Percentiles rank a stretch among this genome's conserved stretches.
Conservation (phyloP, 2,797 vertebrate genomes). For the Chrysocyon brachyurus region DNA sequence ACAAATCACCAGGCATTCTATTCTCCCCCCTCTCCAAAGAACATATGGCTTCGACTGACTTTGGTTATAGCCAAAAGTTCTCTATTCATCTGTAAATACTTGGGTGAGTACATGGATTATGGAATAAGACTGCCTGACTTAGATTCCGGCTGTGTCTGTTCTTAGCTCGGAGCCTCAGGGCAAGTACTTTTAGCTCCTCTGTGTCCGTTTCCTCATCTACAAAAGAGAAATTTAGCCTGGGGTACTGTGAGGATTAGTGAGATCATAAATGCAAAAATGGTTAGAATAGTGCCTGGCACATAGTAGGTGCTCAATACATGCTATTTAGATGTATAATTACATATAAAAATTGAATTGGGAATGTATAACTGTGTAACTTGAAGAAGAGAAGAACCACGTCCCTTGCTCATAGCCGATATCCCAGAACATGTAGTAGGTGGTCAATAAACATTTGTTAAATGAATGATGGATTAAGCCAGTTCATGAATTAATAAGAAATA, state of each 20-base stretch:
- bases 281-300: neutral
- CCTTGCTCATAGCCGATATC: neutral
- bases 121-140: neutral
- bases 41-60: neutral
- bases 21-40: neutral
- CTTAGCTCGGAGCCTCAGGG: neutral
- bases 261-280: neutral
- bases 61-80: neutral
- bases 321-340: neutral
- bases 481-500: neutral
- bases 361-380: neutral
- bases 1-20: neutral
- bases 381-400: neutral
- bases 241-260: neutral
- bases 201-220: slow-evolving; percentile 28
- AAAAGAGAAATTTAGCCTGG: neutral
- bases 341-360: neutral
- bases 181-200: slow-evolving; percentile 27
- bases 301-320: neutral
- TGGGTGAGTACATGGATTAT: neutral
- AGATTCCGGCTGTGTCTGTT: neutral
- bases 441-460: slow-evolving; percentile 18
- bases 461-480: neutral
- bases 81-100: neutral
- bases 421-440: neutral